Conservation (phyloP, 2,888 invertebrate genomes). For the Chaetoderma sp. region DNA sequence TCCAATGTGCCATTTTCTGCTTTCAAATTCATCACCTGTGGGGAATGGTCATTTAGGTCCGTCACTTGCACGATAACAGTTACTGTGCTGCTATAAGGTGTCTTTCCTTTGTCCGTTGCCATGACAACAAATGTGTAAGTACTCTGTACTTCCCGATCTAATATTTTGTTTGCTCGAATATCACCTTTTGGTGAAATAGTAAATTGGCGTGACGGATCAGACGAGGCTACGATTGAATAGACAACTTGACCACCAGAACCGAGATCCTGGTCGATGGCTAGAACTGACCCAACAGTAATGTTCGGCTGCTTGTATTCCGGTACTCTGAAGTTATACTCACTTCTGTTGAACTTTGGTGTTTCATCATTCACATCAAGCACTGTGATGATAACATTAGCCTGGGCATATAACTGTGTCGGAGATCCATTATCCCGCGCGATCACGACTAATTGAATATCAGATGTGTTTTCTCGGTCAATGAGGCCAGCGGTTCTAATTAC, state of each 20-base stretch:
- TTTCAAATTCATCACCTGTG: conserved; percentile 52
- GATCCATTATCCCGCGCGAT: conserved; percentile 49
- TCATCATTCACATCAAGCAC: conserved; percentile 55
- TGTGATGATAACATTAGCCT: conserved; percentile 43
- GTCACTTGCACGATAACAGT: conserved; percentile 43
- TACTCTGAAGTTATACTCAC: conserved; percentile 44
- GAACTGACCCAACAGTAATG: conserved; percentile 41
- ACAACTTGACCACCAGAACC: conserved; percentile 25
- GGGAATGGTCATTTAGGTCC: conserved; percentile 62
- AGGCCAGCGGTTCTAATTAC: conserved; percentile 41
- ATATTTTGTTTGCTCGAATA: conserved; percentile 39
- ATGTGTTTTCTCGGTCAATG: conserved; percentile 50
- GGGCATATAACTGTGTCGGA: conserved; percentile 40
- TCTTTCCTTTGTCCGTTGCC: background rate
- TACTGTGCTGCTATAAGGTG: conserved; percentile 16
- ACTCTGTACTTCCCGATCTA: conserved; percentile 48
- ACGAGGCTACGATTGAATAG: background rate
- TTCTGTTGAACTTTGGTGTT: conserved; percentile 45
- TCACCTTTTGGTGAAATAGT: conserved; percentile 40
- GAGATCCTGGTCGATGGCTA: conserved; percentile 47
- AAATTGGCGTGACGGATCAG: background rate
- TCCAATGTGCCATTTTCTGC: conserved; percentile 45
- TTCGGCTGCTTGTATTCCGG: conserved; percentile 45
- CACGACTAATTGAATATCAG: conserved; percentile 46
- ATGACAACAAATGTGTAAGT: background rate